Base-by-base conservation (phyloP, 2,888 invertebrate species). In the Ditula angustiorana region DNA sequence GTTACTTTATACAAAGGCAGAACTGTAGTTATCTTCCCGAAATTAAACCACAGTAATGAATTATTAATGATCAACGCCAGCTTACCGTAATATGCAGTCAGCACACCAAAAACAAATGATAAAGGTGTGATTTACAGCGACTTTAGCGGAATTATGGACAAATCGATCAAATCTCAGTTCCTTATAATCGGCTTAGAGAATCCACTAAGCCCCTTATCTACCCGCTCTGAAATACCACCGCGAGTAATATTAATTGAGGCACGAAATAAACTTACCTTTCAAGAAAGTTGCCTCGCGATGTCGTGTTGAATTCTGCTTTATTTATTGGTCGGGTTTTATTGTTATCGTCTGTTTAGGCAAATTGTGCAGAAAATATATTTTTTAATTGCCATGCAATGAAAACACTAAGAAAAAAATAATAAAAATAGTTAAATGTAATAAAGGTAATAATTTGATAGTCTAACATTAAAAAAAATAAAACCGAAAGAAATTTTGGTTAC, bases 151-250 rank as follows among this genome's bases (percentile, higher is more conserved):
- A 74, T 76, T 75, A 74, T 66, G 60, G 70, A 72, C 61, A 67
- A 67, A 72, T 78, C 73, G 72, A 76, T 79, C 57, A 74, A 57
- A 74, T 74, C 75, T 74, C 71, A 71, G 71, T 71, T 70, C 67
- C 50, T 61, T 65, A 65, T 78, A 78, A 79, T 76, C 79, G 71
- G 68, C 72, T 76, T 77, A 76, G 67, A 21, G 41, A 63, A 63
- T 41, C 66, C 71, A 71, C 61, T 72, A 71, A 74, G 74, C 71
- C 69, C 66, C 67, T 66, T 64, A 64, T 64, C 58, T 58, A 23
- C 46, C 46, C 24, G 59, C 37, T 33, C 26, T 52, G 50, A 26
- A 58, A 63, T 63, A 58, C 44, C 62, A 57, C 24, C 44, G 35
- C 21, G 8, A 24, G 33, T 50, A 57, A 63, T 52, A 58, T 52